Evolutionary conservation across 1,140 invertebrate species (phyloP).

Genomic region (Asbolus verrucosus): DNA sequence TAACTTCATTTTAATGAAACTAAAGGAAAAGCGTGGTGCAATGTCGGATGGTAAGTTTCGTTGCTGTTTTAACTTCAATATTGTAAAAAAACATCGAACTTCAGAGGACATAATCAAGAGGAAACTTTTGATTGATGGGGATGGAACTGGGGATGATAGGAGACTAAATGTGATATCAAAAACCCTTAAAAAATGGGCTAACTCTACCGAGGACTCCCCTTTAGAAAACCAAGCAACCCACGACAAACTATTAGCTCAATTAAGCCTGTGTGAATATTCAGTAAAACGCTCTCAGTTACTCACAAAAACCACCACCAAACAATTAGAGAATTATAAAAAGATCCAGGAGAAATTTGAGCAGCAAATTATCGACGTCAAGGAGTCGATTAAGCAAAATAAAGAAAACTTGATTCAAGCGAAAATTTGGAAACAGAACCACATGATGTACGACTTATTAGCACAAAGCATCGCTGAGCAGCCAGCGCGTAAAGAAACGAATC

Average conservation of each 20-base stretch:
- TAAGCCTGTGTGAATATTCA: constrained; percentile 90
- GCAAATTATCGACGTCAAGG: constrained; percentile 80
- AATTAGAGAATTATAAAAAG: constrained; percentile 86
- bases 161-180: constrained; percentile 88
- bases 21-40: constrained; percentile 3
- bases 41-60: constrained; percentile 8
- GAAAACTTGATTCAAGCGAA: constrained; percentile 82
- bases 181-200: constrained; percentile 90
- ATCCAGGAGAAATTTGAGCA: constrained; percentile 82
- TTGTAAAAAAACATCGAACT: constrained; percentile 61
- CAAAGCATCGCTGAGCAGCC: constrained; percentile 92
- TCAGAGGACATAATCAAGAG: constrained; percentile 93
- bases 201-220: constrained; percentile 74
- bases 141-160: constrained; percentile 95
- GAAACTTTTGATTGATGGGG: constrained; percentile 92
- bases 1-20: constrained; percentile 16
- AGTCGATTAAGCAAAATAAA: constrained; percentile 81
- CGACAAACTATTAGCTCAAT: constrained; percentile 83
- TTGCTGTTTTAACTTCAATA: neutral
- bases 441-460: constrained; percentile 93
- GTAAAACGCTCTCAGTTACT: constrained; percentile 86
- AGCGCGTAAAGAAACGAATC: constrained; percentile 85
- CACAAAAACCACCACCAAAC: constrained; percentile 84
- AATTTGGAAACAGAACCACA: constrained; percentile 86
- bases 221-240: constrained; percentile 81